Base-by-base conservation (phyloP, 2,888 invertebrate genomes). In the Maniola hyperantus region DNA sequence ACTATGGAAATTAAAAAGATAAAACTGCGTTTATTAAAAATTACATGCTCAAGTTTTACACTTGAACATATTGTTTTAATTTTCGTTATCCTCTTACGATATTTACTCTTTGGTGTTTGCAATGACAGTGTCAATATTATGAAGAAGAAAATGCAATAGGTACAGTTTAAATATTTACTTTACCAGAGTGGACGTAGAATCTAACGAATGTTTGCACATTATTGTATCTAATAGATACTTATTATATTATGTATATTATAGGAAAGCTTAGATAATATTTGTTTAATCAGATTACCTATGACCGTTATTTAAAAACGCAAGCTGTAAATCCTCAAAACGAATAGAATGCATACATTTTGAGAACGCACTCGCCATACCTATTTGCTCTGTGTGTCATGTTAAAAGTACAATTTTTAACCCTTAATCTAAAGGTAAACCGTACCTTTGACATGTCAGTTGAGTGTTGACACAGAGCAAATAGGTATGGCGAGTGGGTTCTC, bases 131-230 rank as follows among this genome's bases (percentile, higher is more conserved):
- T 39, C 39, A 57, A 57, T 57, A 57, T 57, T 42, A 57, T 39
- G 57, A 57, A 57, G 54, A 55, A 55, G 11, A 57, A 20, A 42
- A 20, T 57, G 57, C 20, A 42, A 39, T 39, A n/a, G n/a, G n/a
- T n/a, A 18, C 42, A 13, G 5, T 57, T 57, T 20, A 57, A 57
- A 57, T 42, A 57, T 57, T 51, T 26, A 15, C 18, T n/a, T 26
- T 18, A 51, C 51, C 13, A 39, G 39, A 53, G 36, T 62, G 62
- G 53, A 64, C 57, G 55, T 8, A 10, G 15, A 15, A 51, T 51
- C 11, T 1, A 13, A 51, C 13, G 33, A 6, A 48, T 15, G 48
- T 4, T 13, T 51, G 13, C 8, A 15, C 15, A 8, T 8, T 15
- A 46, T 2, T 46, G n/a, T 44, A 10, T 10, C 10, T n/a, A n/a